Evolutionary conservation across 2,888 invertebrate species (phyloP).

Genomic region (Villa cingulata): DNA sequence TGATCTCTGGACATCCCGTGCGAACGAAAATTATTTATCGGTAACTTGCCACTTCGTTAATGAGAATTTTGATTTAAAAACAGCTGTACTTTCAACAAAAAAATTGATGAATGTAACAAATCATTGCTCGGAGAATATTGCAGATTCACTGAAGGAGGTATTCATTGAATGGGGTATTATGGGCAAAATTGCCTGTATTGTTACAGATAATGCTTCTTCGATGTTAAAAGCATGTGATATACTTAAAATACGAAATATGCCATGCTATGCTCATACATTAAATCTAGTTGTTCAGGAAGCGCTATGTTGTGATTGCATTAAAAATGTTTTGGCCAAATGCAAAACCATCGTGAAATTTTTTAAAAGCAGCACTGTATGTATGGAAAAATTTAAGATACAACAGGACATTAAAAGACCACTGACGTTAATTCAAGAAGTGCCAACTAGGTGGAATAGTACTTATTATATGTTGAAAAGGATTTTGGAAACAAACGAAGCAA

Average conservation of each 20-base stretch:
- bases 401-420: constrained; percentile 3
- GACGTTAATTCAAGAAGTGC: neutral
- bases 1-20: neutral
- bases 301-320: constrained; percentile 4
- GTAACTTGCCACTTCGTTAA: neutral
- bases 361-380: constrained; percentile 8
- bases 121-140: neutral
- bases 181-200: neutral
- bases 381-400: constrained; percentile 8
- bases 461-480: neutral
- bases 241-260: constrained; percentile 7
- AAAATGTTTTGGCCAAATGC: constrained; percentile 8
- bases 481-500: neutral
- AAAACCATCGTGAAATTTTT: constrained; percentile 9
- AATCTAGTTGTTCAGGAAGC: constrained; percentile 11
- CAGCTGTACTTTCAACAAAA: neutral
- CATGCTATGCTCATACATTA: constrained; percentile 11
- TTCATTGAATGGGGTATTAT: neutral
- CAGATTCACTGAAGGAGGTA: neutral
- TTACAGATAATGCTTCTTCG: constrained; percentile 1
- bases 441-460: constrained; percentile 1
- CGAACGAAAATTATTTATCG: neutral
- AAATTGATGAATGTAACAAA: neutral
- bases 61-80: neutral
- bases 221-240: constrained; percentile 1